phyloP scores from a whole-genome alignment of 1,140 invertebrate species.

The Hyphantria cunea region DNA sequence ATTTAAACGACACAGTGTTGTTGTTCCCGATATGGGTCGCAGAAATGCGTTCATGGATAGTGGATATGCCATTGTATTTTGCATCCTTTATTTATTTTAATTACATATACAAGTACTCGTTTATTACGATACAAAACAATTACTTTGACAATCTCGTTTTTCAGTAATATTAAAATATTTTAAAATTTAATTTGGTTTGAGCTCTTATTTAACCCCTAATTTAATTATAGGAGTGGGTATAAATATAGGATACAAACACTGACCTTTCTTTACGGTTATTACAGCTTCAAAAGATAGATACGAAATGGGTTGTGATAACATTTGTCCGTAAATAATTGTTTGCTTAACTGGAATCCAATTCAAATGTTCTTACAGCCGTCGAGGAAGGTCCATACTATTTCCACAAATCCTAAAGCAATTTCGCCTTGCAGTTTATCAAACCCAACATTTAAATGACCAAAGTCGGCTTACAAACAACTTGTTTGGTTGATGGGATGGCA shows the following conservation, averaged over 20 bases:
- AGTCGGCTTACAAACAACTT: conserved; percentile 60
- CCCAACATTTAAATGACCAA: conserved; percentile 65
- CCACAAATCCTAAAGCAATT: conserved; percentile 45
- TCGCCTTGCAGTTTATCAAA: conserved; percentile 60
- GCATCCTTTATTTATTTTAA: conserved; percentile 19
- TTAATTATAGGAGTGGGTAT: too few species aligned
- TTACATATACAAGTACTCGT: not conserved
- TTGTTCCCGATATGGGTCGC: conserved; percentile 52
- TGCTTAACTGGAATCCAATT: conserved; percentile 1
- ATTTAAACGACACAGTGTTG: conserved; percentile 69
- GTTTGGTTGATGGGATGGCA: conserved; percentile 54
- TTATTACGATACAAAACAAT: not conserved
- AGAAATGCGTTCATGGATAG: conserved; percentile 27
- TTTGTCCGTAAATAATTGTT: conserved; percentile 2
- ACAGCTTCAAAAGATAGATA: not conserved
- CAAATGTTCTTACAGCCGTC: not conserved
- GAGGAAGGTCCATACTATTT: conserved; percentile 38
- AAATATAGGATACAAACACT: too few species aligned
- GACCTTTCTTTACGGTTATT: too few species aligned
- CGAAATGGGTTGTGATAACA: not conserved
- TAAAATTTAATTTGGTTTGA: too few species aligned
- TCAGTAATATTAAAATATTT: not conserved
- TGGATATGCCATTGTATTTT: conserved; percentile 37
- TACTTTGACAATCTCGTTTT: conserved; percentile 6
- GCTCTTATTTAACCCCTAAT: too few species aligned